Evolutionary conservation across 2,797 vertebrate species (phyloP).

Genomic region (Catostomus latipinnis): DNA sequence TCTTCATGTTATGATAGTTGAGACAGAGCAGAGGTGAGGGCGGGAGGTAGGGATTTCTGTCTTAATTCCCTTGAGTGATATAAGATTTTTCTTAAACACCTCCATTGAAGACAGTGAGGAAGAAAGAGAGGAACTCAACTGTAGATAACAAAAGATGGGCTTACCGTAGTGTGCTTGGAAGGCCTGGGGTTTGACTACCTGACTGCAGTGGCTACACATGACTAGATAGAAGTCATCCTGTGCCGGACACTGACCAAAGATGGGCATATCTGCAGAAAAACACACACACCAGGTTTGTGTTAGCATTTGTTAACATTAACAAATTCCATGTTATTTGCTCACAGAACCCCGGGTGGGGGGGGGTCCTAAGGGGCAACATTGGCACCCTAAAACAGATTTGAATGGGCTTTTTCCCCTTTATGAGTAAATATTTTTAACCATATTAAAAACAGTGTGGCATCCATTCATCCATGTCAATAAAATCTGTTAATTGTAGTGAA

Average conservation of each 20-base stretch:
- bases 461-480: too few relatives aligned
- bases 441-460: too few relatives aligned
- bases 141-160: conserved; percentile 60
- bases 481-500: too few relatives aligned
- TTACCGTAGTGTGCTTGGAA: conserved; percentile 99
- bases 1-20: conserved; percentile 15
- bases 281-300: neutral
- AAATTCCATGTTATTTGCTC: too few relatives aligned
- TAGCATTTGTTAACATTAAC: too few relatives aligned
- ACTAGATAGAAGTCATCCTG: conserved; percentile 99
- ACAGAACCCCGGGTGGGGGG: too few relatives aligned
- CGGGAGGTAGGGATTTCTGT: conserved; percentile 34
- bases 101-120: conserved; percentile 8
- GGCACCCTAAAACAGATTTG: too few relatives aligned
- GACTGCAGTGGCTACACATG: conserved; percentile 98
- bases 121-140: neutral
- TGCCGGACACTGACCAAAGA: conserved; percentile 99
- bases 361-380: too few relatives aligned
- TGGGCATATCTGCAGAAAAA: conserved; percentile 92
- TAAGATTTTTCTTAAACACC: conserved; percentile 34
- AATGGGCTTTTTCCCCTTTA: too few relatives aligned
- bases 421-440: too few relatives aligned
- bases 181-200: conserved; percentile 99
- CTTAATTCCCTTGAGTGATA: conserved; percentile 36
- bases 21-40: conserved; percentile 42